These are phyloP conservation scores for Papilio polyxenes DNA, from an alignment of 1,140 invertebrate species.

Conservation along the genomic window DNA sequence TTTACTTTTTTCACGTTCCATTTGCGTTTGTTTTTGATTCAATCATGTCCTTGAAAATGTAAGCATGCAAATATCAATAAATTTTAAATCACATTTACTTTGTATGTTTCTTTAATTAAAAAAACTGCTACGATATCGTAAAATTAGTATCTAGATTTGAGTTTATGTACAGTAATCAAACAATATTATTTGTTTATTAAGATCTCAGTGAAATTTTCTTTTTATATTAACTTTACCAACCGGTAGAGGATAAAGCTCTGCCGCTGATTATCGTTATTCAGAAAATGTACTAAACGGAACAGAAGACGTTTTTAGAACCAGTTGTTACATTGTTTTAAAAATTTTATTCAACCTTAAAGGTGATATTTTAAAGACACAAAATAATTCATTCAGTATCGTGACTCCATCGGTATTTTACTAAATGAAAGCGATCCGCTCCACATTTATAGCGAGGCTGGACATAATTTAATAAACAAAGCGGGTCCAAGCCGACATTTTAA, in stretches of 20 bases:
- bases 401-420: constrained; percentile 75
- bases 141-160: neutral
- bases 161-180: neutral
- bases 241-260: no score
- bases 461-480: constrained; percentile 81
- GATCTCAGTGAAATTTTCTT: no score
- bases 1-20: constrained; percentile 65
- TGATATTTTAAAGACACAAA: constrained; percentile 65
- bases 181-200: no score
- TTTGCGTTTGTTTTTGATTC: constrained; percentile 76
- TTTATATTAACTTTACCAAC: no score
- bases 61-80: constrained; percentile 3
- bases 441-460: constrained; percentile 74
- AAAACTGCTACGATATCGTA: neutral
- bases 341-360: constrained; percentile 53
- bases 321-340: neutral
- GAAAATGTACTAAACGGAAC: neutral
- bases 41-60: constrained; percentile 52
- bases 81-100: neutral
- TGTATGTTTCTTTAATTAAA: neutral
- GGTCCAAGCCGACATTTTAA: constrained; percentile 74
- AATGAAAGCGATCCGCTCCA: constrained; percentile 72
- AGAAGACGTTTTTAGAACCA: neutral
- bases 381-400: constrained; percentile 76
- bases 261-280: no score